Conservation (phyloP, 2,888 invertebrate genomes). For the Steinernema scapterisci region DNA sequence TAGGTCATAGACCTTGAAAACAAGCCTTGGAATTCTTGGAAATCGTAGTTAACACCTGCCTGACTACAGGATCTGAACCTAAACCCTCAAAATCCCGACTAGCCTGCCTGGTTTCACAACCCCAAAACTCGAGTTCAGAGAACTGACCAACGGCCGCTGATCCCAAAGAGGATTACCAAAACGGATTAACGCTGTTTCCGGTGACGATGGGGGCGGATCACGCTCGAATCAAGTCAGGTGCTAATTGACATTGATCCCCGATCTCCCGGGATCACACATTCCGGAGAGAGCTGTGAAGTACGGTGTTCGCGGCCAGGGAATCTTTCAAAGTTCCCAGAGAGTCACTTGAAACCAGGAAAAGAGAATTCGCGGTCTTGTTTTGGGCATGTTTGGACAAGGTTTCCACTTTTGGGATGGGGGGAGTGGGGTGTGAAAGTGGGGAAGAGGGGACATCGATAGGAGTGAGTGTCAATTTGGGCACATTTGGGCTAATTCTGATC, state of each 20-base stretch:
- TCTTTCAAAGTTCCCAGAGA: slow-evolving; percentile 11
- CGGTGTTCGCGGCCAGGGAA: not conserved
- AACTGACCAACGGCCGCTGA: not conserved
- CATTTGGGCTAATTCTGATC: too few species aligned
- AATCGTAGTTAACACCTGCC: too few species aligned
- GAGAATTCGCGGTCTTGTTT: not conserved
- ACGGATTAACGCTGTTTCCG: slow-evolving; percentile 9
- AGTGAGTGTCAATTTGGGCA: too few species aligned
- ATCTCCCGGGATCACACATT: not conserved
- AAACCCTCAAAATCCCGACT: too few species aligned
- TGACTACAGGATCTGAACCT: too few species aligned
- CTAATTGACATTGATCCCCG: slow-evolving; percentile 18
- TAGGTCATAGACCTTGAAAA: not conserved
- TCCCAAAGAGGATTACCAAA: not conserved
- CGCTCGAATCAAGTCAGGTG: not conserved
- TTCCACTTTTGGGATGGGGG: not conserved
- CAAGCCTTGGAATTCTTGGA: too few species aligned
- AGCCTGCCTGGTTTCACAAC: too few species aligned
- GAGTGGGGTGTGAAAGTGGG: not conserved
- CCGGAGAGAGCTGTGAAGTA: slow-evolving; percentile 10
- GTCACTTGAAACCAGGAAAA: not conserved
- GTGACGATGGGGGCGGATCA: not conserved
- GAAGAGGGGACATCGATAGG: too few species aligned
- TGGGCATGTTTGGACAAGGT: too few species aligned
- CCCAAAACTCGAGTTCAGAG: too few species aligned